These are phyloP conservation scores for Sinodicranocentrus sp. DNA, from an alignment of 2,888 invertebrate genomes.

Conservation along the genomic window DNA sequence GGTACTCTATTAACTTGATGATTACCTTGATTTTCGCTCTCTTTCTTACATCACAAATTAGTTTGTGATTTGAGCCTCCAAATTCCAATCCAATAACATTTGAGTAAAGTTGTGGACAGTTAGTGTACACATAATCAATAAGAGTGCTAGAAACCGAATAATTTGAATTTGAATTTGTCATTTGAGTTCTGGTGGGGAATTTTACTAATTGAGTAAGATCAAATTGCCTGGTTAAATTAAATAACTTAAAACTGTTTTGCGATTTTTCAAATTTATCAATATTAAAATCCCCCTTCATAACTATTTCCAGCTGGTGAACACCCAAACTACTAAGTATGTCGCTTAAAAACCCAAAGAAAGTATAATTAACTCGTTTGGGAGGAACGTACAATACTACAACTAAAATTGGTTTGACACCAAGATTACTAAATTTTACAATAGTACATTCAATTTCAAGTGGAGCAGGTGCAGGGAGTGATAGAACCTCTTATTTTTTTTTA, in stretches of 20 bases:
- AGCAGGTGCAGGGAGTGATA: not conserved
- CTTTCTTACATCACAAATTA: not conserved
- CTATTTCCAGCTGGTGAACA: not conserved
- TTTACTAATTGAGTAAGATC: not conserved
- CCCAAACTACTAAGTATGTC: not conserved
- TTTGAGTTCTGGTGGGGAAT: not conserved
- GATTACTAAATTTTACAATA: not conserved
- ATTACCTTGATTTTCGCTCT: not conserved
- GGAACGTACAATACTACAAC: not conserved
- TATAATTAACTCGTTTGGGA: not conserved
- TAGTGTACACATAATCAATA: not conserved
- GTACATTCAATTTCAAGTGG: not conserved
- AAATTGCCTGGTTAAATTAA: not conserved
- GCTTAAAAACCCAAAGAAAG: not conserved
- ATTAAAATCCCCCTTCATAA: not conserved
- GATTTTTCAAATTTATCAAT: not conserved
- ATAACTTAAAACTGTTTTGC: not conserved
- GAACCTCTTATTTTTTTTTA: not conserved
- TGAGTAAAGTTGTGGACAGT: not conserved
- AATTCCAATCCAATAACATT: not conserved
- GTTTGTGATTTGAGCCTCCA: not conserved
- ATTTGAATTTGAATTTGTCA: not conserved
- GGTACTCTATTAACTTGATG: not conserved
- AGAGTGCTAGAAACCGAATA: not conserved
- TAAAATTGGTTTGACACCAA: not conserved